Base-by-base conservation (phyloP, 2,888 invertebrate species). In the Catonia carolina region DNA sequence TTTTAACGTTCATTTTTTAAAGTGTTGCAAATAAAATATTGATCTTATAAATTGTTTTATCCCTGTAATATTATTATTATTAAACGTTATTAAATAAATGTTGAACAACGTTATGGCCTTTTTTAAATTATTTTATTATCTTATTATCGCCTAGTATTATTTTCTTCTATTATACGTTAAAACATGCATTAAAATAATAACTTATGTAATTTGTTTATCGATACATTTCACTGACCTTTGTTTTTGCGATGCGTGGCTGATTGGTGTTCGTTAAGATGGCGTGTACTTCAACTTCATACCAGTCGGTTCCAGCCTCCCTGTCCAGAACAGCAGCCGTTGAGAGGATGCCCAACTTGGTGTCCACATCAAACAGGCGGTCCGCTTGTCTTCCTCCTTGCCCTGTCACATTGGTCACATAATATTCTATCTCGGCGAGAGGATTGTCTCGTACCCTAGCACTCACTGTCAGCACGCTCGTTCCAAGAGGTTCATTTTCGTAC, bases 351-450 rank as follows among this genome's bases (percentile, higher is more conserved):
- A 89, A 77, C 64, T 87, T 86, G 18, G 88, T 82, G 75, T 96
- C 93, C 69, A 97, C 87, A 70, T 90, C 90, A 72, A 97, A 97
- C 67, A 92, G 78, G 69, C 90, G 82, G 75, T 92, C 90, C 70
- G 89, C 89, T 76, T 89, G 87, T 65, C 77, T 79, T 61, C 85
- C 85, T 63, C 73, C 75, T 70, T 81, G 82, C 58, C 67, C 74
- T 10, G 74, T 75, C 61, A 79, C 73, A 62, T 74, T 74, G 15
- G 66, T 67, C 72, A 95, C 86, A 75, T 90, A 94, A 76, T 91
- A 95, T 73, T 92, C 91, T 71, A 94, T 80, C 67, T 83, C 80
- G 54, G 80, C 80, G 55, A 74, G 76, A 67, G 79, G 78, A 63
- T 74, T 74, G 17, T 61, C 60, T 14, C 61, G 59, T 64, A 81